phyloP scores from a whole-genome alignment of 2,797 vertebrate species.

The Numenius phaeopus region DNA sequence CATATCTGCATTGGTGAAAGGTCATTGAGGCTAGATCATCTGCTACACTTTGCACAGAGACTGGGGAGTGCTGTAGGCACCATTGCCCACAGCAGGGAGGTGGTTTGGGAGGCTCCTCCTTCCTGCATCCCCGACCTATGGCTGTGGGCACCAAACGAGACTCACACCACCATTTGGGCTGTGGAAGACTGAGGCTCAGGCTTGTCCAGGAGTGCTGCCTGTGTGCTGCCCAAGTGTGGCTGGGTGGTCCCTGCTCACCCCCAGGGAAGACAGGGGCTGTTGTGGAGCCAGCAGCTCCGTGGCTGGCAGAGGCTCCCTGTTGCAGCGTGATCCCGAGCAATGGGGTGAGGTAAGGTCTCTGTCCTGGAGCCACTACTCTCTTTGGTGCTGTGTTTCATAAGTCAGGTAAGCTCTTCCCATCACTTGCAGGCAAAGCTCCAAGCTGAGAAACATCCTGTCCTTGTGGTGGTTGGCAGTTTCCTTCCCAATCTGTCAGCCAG shows the following conservation, averaged over 20 bases:
- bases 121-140: not conserved
- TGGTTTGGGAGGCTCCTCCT: not conserved
- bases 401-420: not conserved
- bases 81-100: not conserved
- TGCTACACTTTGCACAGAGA: not conserved
- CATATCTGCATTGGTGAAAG: rapidly evolving
- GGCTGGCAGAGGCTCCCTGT: not conserved
- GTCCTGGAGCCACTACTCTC: rapidly evolving
- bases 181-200: rapidly evolving
- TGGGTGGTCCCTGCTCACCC: rapidly evolving
- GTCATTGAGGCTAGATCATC: not conserved
- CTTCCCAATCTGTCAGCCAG: not conserved
- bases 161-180: rapidly evolving
- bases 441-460: not conserved
- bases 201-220: not conserved
- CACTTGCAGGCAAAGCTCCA: not conserved
- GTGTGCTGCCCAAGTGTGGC: not conserved
- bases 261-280: not conserved
- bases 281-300: not conserved
- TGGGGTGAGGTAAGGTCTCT: not conserved
- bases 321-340: not conserved
- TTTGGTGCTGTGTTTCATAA: not conserved
- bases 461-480: not conserved
- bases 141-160: rapidly evolving
- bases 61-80: not conserved